A percentile compares a stretch with the other conserved stretches of the same genome.
phyloP scores from a whole-genome alignment of 2,888 invertebrate species.

The Dendrolimus pini region DNA sequence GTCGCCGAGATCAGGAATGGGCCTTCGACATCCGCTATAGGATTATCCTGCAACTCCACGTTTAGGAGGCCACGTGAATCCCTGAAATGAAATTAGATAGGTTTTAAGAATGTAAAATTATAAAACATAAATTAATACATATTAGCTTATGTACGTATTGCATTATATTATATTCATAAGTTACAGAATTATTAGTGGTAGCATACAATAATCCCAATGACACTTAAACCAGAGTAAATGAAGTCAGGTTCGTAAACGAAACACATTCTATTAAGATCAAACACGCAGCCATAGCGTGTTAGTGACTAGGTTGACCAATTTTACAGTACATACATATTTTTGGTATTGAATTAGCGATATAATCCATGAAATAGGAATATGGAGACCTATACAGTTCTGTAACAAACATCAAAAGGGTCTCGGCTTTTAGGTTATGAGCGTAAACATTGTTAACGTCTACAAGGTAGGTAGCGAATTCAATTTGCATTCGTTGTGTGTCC shows the following conservation, averaged over 20 bases:
- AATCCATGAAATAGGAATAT: too few species aligned
- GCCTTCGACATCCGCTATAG: conserved; percentile 77
- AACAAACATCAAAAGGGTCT: conserved; percentile 8
- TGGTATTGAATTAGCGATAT: too few species aligned
- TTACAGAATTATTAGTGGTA: conserved; percentile 1
- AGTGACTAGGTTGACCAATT: too few species aligned
- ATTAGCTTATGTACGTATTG: neutral
- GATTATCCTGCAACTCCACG: conserved; percentile 83
- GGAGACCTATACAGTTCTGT: too few species aligned
- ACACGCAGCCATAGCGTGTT: too few species aligned
- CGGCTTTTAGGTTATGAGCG: conserved; percentile 13
- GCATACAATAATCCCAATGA: too few species aligned
- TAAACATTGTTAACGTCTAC: conserved; percentile 25
- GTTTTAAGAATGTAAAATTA: neutral
- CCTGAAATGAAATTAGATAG: conserved; percentile 49
- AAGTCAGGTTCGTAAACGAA: too few species aligned
- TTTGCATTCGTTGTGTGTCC: conserved; percentile 62
- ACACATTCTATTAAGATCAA: too few species aligned
- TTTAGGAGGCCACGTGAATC: conserved; percentile 82
- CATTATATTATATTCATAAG: neutral
- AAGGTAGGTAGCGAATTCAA: conserved; percentile 45
- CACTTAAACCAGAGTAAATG: too few species aligned
- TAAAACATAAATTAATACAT: neutral
- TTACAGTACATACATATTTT: too few species aligned
- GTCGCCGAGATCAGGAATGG: conserved; percentile 80